Conservation (phyloP, 2,113 vertebrate genomes). For the Catharus bicknelli region DNA sequence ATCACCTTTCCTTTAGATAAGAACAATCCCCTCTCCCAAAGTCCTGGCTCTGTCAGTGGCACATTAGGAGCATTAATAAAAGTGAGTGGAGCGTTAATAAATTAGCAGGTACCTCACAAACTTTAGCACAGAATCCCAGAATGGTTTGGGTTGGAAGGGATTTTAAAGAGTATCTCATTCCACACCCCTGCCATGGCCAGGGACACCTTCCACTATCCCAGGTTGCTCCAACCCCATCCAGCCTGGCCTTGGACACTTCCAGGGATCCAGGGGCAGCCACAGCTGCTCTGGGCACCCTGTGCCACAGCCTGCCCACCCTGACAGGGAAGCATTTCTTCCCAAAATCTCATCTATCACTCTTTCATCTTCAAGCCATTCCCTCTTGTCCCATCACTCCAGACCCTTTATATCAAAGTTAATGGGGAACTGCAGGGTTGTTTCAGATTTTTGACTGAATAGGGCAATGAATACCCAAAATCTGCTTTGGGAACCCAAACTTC, state of each 20-base stretch:
- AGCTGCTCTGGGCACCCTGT: neutral
- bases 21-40: neutral
- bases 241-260: fast-evolving
- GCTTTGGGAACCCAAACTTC: neutral
- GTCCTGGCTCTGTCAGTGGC: neutral
- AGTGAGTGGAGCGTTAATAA: neutral
- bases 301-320: neutral
- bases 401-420: neutral
- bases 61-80: conserved; percentile 7
- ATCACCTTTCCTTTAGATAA: neutral
- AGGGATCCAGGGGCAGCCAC: neutral
- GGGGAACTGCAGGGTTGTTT: neutral
- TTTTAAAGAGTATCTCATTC: neutral
- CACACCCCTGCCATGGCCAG: neutral
- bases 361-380: neutral
- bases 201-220: neutral
- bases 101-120: neutral
- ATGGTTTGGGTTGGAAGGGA: neutral
- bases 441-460: neutral
- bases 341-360: neutral
- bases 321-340: neutral
- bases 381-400: neutral
- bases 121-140: neutral
- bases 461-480: neutral
- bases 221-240: fast-evolving